Conservation (phyloP, 1,140 invertebrate genomes). For the Cryptotermes secundus region DNA sequence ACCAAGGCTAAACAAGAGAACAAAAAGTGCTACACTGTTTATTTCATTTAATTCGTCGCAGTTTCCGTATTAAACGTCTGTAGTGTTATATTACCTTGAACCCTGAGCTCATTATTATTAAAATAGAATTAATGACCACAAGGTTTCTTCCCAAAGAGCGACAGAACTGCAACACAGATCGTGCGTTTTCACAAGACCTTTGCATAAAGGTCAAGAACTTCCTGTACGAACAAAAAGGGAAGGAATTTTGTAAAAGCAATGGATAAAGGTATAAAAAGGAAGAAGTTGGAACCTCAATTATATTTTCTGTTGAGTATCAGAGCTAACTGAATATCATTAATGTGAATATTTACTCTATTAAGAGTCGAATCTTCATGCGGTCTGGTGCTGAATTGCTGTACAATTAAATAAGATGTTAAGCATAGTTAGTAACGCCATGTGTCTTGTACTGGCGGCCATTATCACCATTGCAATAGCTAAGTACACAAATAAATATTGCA, state of each 20-base stretch:
- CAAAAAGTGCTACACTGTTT: background rate
- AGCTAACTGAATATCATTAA: background rate
- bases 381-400: too few species aligned
- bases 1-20: background rate
- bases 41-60: background rate
- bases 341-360: too few species aligned
- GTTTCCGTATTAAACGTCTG: background rate
- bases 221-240: constrained; percentile 29
- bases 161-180: background rate
- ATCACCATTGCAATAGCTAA: background rate
- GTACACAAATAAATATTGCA: background rate
- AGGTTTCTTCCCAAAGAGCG: background rate
- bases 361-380: too few species aligned
- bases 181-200: constrained; percentile 15
- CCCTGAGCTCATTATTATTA: background rate
- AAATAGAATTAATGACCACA: background rate
- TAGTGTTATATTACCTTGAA: background rate
- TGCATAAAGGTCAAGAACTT: constrained; percentile 35
- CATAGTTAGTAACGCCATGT: background rate
- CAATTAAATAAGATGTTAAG: too few species aligned
- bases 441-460: background rate
- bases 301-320: background rate
- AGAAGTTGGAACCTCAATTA: background rate
- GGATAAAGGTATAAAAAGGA: background rate
- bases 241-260: background rate